Conservation (phyloP, 2,888 invertebrate species). For the Pseudococcus viburni region DNA sequence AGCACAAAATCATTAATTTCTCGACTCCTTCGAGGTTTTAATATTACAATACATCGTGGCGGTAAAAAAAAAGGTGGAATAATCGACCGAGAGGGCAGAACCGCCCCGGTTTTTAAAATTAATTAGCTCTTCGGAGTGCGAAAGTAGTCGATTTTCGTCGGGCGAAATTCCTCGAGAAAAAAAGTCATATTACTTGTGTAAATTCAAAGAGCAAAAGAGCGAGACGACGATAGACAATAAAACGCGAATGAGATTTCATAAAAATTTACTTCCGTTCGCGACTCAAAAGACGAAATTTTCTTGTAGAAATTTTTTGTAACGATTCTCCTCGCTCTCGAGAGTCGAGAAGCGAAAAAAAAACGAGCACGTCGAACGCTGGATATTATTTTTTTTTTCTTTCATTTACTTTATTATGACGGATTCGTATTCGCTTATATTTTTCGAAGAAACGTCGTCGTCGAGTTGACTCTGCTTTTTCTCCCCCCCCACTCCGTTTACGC, state of each 20-base stretch:
- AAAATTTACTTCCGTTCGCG: neutral
- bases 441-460: neutral
- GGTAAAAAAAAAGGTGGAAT: neutral
- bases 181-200: slow-evolving; percentile 18
- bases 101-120: neutral
- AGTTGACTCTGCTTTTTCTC: neutral
- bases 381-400: slow-evolving; percentile 13
- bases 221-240: slow-evolving; percentile 17
- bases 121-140: slow-evolving; percentile 23
- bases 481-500: too few species aligned
- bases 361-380: neutral
- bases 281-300: neutral
- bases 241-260: slow-evolving; percentile 23
- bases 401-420: slow-evolving; percentile 40
- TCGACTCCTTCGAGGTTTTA: neutral
- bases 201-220: slow-evolving; percentile 35
- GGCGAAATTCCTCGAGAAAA: neutral
- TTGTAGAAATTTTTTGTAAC: neutral
- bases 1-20: neutral
- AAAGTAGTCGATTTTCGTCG: neutral
- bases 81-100: neutral
- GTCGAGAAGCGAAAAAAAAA: neutral
- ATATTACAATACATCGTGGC: neutral
- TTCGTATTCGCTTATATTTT: neutral
- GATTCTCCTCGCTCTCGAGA: neutral